Conservation (phyloP, 2,888 invertebrate genomes). For the Chrysolina americana region DNA sequence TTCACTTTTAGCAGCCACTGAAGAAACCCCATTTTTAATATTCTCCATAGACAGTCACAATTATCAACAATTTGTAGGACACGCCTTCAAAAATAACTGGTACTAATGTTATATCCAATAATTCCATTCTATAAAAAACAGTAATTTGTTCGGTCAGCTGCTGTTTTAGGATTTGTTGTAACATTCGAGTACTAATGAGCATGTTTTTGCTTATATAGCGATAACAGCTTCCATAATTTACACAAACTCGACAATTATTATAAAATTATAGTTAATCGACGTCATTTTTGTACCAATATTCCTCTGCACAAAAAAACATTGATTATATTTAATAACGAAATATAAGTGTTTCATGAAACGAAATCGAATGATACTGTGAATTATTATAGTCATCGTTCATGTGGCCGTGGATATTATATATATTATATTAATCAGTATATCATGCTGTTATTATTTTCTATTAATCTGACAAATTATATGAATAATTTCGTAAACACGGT, state of each 20-base stretch:
- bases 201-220: conserved; percentile 42
- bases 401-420: background rate
- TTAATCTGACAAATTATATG: background rate
- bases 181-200: conserved; percentile 36
- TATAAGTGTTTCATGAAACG: conserved; percentile 16
- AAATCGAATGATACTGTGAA: background rate
- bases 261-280: conserved; percentile 35
- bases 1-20: background rate
- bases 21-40: background rate
- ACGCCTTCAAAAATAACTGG: conserved; percentile 14
- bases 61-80: conserved; percentile 16
- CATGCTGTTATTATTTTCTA: background rate
- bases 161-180: conserved; percentile 34
- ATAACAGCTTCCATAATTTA: conserved; percentile 38
- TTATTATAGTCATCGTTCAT: conserved; percentile 6
- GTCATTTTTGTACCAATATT: conserved; percentile 28
- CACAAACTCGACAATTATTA: conserved; percentile 34
- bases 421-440: background rate
- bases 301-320: conserved; percentile 26
- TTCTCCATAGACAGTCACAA: background rate
- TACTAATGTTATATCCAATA: conserved; percentile 5
- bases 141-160: conserved; percentile 19
- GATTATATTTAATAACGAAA: conserved; percentile 14
- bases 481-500: background rate
- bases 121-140: conserved; percentile 15